Conservation (phyloP, 2,888 invertebrate genomes). For the Palloptera scutellata region DNA sequence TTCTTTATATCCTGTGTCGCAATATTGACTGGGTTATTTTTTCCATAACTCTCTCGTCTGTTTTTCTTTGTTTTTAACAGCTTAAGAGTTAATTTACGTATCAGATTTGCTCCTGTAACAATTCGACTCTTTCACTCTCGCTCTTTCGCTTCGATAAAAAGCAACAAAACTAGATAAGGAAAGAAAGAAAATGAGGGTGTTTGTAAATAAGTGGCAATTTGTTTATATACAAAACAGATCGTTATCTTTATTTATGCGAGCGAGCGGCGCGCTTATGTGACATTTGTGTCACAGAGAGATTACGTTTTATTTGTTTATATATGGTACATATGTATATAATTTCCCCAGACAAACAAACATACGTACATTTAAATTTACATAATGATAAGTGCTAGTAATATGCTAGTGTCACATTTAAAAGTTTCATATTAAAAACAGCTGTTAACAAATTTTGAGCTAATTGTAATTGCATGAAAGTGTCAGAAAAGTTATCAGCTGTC, state of each 20-base stretch:
- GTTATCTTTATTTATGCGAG: slow-evolving; percentile 13
- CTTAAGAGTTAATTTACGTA: slow-evolving; percentile 41
- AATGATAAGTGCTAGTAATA: too few species aligned
- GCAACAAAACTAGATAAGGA: too few species aligned
- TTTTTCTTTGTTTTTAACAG: slow-evolving; percentile 32
- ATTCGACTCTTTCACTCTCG: background rate
- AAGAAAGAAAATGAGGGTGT: background rate
- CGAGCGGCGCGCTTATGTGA: background rate
- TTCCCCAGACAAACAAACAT: too few species aligned
- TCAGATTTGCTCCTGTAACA: slow-evolving; percentile 30
- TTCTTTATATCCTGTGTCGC: too few species aligned
- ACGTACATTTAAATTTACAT: too few species aligned
- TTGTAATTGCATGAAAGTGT: too few species aligned
- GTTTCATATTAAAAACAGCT: too few species aligned
- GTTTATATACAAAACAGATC: slow-evolving; percentile 12
- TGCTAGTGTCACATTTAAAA: too few species aligned
- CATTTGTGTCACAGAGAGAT: too few species aligned
- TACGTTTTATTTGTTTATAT: background rate
- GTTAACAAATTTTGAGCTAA: too few species aligned
- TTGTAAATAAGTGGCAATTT: slow-evolving; percentile 17
- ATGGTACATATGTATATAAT: background rate
- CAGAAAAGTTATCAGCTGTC: too few species aligned
- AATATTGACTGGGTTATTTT: too few species aligned
- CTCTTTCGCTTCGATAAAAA: background rate
- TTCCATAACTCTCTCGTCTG: background rate